Evolutionary conservation across 2,797 vertebrate genomes (phyloP).

Genomic region (Myotis daubentonii): DNA sequence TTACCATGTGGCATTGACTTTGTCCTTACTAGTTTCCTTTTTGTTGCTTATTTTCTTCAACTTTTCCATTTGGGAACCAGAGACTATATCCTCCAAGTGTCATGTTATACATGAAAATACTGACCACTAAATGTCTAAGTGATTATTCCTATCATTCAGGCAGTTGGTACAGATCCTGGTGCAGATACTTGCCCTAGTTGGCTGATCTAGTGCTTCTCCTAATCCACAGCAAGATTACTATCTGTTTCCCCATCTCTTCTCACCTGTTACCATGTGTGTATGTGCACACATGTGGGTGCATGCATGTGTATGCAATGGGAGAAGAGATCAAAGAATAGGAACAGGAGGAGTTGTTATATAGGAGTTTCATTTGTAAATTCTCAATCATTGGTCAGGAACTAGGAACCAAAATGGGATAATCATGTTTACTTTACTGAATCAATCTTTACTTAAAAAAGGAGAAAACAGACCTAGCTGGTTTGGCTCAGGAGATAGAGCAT

Average conservation of each 20-base stretch:
- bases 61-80: neutral
- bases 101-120: neutral
- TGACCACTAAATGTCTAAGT: neutral
- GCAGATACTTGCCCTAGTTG: neutral
- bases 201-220: too few relatives aligned
- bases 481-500: too few relatives aligned
- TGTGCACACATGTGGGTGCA: neutral
- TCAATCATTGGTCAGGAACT: neutral
- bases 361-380: conserved; percentile 24
- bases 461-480: neutral
- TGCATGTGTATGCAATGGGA: neutral
- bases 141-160: neutral
- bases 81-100: neutral
- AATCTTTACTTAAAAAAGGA: neutral
- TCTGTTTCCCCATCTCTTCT: neutral
- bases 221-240: neutral
- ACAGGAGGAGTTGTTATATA: neutral
- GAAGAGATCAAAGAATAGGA: neutral
- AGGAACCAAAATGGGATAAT: neutral
- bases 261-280: neutral
- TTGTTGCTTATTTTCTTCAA: neutral
- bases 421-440: conserved; percentile 8
- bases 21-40: neutral
- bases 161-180: neutral
- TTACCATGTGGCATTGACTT: neutral